phyloP scores from a whole-genome alignment of 2,797 vertebrate species.

The Acanthurus lineatus region DNA sequence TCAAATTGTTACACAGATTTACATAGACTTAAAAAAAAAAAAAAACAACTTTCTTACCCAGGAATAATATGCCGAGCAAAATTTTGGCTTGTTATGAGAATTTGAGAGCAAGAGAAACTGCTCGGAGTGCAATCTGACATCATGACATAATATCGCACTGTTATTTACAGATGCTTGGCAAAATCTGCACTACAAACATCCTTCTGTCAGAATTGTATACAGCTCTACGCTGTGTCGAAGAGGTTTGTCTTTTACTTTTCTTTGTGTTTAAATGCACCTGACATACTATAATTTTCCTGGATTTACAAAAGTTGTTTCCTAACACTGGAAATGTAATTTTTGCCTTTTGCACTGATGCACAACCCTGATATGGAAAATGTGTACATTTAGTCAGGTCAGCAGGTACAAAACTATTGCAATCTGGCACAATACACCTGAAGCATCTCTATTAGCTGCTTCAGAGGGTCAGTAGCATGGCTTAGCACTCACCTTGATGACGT shows the following conservation, averaged over 20 bases:
- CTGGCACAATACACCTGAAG: background rate
- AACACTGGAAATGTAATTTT: background rate
- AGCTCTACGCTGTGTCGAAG: background rate
- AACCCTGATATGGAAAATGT: background rate
- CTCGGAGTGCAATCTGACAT: background rate
- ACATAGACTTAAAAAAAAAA: too few relatives aligned
- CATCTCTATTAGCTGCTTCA: background rate
- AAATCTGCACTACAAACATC: background rate
- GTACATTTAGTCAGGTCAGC: too few relatives aligned
- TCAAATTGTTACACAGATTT: background rate
- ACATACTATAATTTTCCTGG: too few relatives aligned
- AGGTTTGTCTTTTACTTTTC: background rate
- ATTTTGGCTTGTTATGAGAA: background rate
- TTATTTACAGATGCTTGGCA: background rate
- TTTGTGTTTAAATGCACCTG: background rate
- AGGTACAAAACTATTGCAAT: background rate
- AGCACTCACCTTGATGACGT: conserved; percentile 91
- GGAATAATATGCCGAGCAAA: background rate
- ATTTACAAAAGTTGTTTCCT: background rate
- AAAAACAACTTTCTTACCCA: background rate
- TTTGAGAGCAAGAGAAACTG: background rate
- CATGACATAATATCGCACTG: background rate
- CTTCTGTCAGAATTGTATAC: background rate
- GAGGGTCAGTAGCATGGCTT: background rate
- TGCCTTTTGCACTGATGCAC: background rate